These are phyloP conservation scores for Platysternon megacephalum DNA, from an alignment of 2,113 vertebrate species.

Conservation along the genomic window DNA sequence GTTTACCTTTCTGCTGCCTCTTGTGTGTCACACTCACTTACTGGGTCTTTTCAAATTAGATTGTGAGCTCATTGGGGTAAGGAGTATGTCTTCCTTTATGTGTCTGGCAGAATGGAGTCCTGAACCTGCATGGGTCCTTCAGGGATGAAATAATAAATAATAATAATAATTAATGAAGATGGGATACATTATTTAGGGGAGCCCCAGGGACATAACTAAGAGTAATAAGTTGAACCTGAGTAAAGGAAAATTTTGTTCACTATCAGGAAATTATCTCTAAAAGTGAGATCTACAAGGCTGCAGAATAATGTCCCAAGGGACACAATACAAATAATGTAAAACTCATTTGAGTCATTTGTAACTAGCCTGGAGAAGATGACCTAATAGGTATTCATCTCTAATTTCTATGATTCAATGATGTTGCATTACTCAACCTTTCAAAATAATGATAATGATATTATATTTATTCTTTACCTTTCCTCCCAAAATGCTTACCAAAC, in stretches of 20 bases:
- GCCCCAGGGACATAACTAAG: neutral
- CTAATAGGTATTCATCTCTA: conserved; percentile 30
- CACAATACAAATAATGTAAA: conserved; percentile 37
- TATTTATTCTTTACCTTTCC: conserved; percentile 3
- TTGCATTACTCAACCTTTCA: conserved; percentile 11
- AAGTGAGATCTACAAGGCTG: conserved; percentile 56
- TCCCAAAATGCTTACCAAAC: neutral
- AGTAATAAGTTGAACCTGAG: conserved; percentile 31
- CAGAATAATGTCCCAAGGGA: conserved; percentile 29
- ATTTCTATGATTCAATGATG: conserved; percentile 20
- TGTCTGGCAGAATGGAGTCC: neutral
- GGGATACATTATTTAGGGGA: neutral
- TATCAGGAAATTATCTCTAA: conserved; percentile 46
- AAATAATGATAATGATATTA: neutral
- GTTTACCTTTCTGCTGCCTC: neutral
- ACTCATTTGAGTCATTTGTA: conserved; percentile 49
- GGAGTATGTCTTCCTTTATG: neutral
- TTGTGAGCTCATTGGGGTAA: neutral
- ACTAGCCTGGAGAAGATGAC: conserved; percentile 43
- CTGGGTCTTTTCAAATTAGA: neutral
- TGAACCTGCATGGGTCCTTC: neutral
- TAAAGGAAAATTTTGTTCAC: conserved; percentile 51
- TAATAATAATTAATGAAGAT: conserved; percentile 3
- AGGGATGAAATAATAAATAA: conserved; percentile 1
- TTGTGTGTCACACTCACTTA: neutral